phyloP scores from a whole-genome alignment of 2,888 invertebrate genomes.

The Axea sp. region DNA sequence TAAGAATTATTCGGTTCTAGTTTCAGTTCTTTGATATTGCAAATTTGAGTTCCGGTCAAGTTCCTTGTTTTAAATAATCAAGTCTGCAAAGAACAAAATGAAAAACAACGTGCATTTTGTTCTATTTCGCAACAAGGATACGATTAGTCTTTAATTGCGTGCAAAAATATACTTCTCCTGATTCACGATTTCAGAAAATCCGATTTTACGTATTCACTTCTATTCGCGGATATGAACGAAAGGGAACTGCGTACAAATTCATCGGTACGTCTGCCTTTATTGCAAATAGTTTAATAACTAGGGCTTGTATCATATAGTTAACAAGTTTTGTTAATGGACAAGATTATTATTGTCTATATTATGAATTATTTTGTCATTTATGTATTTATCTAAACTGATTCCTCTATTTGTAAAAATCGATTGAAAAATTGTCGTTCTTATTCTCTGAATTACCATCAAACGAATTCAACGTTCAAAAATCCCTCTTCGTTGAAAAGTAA shows the following conservation, averaged over 20 bases:
- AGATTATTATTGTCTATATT: conserved; percentile 61
- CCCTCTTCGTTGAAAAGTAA: neutral
- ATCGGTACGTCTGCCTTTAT: conserved; percentile 44
- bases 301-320: conserved; percentile 34
- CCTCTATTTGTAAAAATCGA: conserved; percentile 29
- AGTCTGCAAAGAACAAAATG: no score
- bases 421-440: conserved; percentile 25
- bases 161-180: conserved; percentile 23
- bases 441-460: neutral
- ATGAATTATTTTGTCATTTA: conserved; percentile 39
- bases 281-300: conserved; percentile 49
- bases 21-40: no score
- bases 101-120: no score
- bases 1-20: no score
- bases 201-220: conserved; percentile 40
- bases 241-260: conserved; percentile 45
- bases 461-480: neutral
- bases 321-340: conserved; percentile 53
- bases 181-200: conserved; percentile 7
- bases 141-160: conserved; percentile 2
- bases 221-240: conserved; percentile 48
- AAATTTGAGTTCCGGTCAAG: no score
- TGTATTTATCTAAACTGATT: conserved; percentile 5
- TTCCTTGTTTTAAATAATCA: no score
- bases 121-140: conserved; percentile 1